Evolutionary conservation across 2,797 vertebrate genomes (phyloP).

Genomic region (Eulemur albifrons): DNA sequence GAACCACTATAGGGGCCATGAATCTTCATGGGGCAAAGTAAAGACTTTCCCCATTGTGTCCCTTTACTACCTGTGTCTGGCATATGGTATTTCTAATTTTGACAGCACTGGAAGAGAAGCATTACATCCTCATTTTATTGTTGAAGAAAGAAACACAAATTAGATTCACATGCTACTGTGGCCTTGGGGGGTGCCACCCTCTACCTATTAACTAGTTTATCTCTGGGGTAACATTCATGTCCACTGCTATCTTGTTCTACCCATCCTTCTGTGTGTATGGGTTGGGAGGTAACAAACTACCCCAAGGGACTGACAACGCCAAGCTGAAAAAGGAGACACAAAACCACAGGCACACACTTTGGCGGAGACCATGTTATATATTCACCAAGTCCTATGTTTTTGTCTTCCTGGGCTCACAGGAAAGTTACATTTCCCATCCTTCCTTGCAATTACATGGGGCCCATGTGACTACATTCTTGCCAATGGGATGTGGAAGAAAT

Average conservation of each 20-base stretch:
- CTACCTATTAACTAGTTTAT: neutral
- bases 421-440: neutral
- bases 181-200: neutral
- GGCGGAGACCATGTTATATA: neutral
- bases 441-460: neutral
- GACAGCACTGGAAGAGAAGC: neutral
- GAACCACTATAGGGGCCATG: neutral
- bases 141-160: neutral
- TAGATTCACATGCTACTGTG: neutral
- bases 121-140: neutral
- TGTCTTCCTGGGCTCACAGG: neutral
- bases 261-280: neutral
- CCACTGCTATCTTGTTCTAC: neutral
- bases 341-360: neutral
- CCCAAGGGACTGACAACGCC: neutral
- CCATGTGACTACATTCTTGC: slow-evolving; percentile 2
- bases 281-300: neutral
- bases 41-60: neutral
- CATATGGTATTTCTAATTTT: neutral
- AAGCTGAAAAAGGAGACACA: neutral
- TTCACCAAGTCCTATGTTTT: neutral
- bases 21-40: neutral
- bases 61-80: neutral
- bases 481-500: slow-evolving; percentile 14
- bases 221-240: neutral